phyloP scores from a whole-genome alignment of 2,888 invertebrate species.

The Tenodera sinensis region DNA sequence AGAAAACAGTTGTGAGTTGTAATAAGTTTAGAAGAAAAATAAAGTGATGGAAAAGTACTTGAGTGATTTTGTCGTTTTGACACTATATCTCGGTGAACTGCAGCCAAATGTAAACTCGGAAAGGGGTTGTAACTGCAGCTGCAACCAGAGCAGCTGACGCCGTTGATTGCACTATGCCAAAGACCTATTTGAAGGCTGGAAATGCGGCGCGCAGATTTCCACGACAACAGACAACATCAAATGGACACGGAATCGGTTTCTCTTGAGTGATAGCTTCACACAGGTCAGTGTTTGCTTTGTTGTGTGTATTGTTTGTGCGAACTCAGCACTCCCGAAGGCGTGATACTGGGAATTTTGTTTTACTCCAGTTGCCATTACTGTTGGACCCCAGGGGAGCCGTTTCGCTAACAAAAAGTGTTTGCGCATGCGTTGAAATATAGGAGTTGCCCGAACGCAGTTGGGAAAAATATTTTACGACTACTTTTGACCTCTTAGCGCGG shows the following conservation, averaged over 20 bases:
- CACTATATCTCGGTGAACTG: too few relatives aligned
- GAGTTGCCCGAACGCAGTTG: neutral
- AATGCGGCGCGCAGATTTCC: too few relatives aligned
- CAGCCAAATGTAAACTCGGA: too few relatives aligned
- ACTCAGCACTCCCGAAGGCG: neutral
- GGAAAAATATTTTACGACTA: neutral
- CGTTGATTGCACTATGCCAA: too few relatives aligned
- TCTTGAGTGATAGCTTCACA: neutral
- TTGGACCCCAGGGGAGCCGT: neutral
- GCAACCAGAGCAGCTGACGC: too few relatives aligned
- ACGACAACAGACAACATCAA: neutral
- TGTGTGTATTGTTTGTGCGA: neutral
- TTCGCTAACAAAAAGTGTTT: neutral
- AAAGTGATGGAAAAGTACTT: too few relatives aligned
- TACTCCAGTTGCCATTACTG: neutral
- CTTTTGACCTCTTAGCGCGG: neutral
- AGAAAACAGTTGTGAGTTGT: too few relatives aligned
- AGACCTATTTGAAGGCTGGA: too few relatives aligned
- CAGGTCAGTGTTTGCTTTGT: neutral
- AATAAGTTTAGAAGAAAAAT: too few relatives aligned
- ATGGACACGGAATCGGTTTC: neutral
- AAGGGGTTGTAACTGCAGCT: too few relatives aligned
- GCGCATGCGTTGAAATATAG: neutral
- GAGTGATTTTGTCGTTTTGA: too few relatives aligned
- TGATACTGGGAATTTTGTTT: neutral